Percentiles rank a stretch among this genome's conserved stretches.
phyloP scores from a whole-genome alignment of 1,140 invertebrate genomes.

The Cyclargus thomasi region DNA sequence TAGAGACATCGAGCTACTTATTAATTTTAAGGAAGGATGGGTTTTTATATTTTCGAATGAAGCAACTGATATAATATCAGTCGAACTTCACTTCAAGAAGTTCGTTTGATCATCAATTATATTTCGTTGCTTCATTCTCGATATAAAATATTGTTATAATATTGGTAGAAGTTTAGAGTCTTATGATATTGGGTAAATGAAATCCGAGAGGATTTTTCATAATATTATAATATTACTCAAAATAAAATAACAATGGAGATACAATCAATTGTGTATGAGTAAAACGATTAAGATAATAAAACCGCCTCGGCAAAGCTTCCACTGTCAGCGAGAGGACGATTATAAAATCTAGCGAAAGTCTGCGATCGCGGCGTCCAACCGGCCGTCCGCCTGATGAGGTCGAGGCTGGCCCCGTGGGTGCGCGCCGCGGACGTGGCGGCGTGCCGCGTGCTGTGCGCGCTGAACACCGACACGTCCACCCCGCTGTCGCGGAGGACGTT shows the following conservation, averaged over 20 bases:
- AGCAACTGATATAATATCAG: background rate
- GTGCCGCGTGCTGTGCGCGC: conserved; percentile 4
- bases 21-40: background rate
- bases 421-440: conserved; percentile 25
- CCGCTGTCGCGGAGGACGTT: background rate
- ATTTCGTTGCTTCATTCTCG: conserved; percentile 21
- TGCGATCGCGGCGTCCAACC: conserved; percentile 32
- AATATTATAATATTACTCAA: conserved; percentile 1
- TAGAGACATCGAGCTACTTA: no score
- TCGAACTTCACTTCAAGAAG: conserved; percentile 18
- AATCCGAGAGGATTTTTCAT: background rate
- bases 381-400: conserved; percentile 35
- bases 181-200: background rate
- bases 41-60: background rate
- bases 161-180: conserved; percentile 23
- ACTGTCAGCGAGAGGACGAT: conserved; percentile 10
- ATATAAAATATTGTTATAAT: conserved; percentile 17
- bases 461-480: background rate
- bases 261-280: background rate
- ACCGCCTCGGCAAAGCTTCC: conserved; percentile 15
- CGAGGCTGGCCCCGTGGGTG: conserved; percentile 28
- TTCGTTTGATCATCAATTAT: conserved; percentile 23
- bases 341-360: conserved; percentile 38
- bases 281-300: background rate
- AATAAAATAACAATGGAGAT: conserved; percentile 13